These are phyloP conservation scores for Cephus spinipes DNA, from an alignment of 2,888 invertebrate genomes.

Conservation along the genomic window DNA sequence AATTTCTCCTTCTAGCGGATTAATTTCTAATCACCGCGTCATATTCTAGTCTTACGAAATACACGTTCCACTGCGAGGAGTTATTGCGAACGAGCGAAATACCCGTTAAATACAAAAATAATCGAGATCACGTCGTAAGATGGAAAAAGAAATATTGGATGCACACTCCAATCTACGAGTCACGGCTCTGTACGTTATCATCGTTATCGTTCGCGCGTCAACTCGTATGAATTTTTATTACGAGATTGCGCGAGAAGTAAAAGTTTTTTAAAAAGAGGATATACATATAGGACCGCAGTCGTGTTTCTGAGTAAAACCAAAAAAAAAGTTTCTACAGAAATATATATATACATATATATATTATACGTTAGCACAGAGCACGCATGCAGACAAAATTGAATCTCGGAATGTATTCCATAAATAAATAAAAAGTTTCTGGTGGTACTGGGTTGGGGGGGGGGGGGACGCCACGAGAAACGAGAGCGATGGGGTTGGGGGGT, in stretches of 20 bases:
- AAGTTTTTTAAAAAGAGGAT: background rate
- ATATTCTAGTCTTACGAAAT: background rate
- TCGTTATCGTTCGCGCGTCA: background rate
- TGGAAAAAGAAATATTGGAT: background rate
- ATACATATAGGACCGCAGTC: background rate
- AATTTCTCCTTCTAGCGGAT: background rate
- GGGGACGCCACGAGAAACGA: constrained; percentile 37
- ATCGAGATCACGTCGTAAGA: background rate
- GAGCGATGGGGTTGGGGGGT: background rate
- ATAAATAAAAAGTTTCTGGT: constrained; percentile 45
- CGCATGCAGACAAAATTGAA: constrained; percentile 40
- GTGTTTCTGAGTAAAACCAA: background rate
- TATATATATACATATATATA: background rate
- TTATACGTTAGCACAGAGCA: constrained; percentile 10
- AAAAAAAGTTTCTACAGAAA: background rate
- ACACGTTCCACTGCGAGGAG: background rate
- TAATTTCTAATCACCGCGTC: background rate
- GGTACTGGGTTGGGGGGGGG: constrained; percentile 55
- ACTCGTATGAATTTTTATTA: background rate
- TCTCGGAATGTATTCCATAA: constrained; percentile 48
- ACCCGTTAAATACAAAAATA: background rate
- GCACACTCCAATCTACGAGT: background rate
- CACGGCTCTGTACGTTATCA: background rate
- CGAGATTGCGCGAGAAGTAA: background rate
- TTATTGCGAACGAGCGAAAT: background rate